Evolutionary conservation across 1,140 invertebrate genomes (phyloP).

Genomic region (Heliconius hermathena): DNA sequence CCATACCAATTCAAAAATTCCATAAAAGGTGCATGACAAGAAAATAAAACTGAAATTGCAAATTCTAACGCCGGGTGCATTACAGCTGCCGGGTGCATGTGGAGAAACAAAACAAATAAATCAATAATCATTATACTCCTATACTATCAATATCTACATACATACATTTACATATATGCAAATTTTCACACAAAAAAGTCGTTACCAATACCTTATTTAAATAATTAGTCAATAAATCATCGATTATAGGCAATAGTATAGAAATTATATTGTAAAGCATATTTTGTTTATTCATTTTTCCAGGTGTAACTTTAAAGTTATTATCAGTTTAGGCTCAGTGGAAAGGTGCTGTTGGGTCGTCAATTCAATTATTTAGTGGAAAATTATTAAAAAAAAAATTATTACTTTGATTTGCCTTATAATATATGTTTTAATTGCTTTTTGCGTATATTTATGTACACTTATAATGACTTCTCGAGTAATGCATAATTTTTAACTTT

Average conservation of each 20-base stretch:
- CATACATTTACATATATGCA: not conserved
- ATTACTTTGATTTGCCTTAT: too few relatives aligned
- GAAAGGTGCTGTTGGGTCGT: not conserved
- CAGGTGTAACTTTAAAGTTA: not conserved
- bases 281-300: not conserved
- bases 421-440: too few relatives aligned
- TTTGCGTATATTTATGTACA: too few relatives aligned
- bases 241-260: constrained; percentile 3
- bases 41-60: constrained; percentile 4
- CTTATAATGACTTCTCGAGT: too few relatives aligned
- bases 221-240: constrained; percentile 8
- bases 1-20: not conserved
- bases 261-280: not conserved
- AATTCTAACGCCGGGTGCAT: constrained; percentile 9
- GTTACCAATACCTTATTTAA: not conserved
- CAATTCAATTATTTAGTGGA: not conserved
- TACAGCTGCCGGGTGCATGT: constrained; percentile 3
- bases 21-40: constrained; percentile 9
- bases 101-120: constrained; percentile 4
- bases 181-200: constrained; percentile 1
- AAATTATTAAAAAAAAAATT: not conserved
- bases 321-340: not conserved
- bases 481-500: too few relatives aligned
- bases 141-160: constrained; percentile 2
- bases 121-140: not conserved